Percentiles rank a stretch among this genome's conserved stretches.
These are phyloP conservation scores for Neodiprion pinetum DNA, from an alignment of 1,140 invertebrate species.

Conservation along the genomic window DNA sequence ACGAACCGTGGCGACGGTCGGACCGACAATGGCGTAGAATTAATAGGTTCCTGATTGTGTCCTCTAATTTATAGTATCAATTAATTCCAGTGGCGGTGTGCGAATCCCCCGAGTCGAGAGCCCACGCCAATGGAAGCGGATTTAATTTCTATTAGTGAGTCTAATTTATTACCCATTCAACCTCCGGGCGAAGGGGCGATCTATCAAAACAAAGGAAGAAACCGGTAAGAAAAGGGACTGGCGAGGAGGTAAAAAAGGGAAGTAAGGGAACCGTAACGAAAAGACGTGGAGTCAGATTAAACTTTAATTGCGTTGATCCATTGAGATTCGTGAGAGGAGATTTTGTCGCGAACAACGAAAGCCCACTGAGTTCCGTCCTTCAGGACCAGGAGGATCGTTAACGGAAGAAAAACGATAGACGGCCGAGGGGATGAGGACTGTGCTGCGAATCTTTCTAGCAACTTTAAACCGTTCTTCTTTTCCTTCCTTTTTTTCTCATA, in stretches of 20 bases:
- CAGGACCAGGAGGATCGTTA: background rate
- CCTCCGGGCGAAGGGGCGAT: constrained; percentile 38
- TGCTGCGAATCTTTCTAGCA: background rate
- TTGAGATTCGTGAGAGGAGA: constrained; percentile 18
- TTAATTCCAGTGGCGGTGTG: constrained; percentile 52
- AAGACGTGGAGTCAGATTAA: constrained; percentile 34
- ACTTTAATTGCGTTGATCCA: constrained; percentile 45
- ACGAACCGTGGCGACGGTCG: background rate
- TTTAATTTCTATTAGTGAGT: constrained; percentile 57
- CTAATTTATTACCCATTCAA: constrained; percentile 52
- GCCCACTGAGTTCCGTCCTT: background rate
- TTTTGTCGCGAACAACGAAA: background rate
- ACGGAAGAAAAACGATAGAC: background rate
- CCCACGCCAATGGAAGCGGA: constrained; percentile 37
- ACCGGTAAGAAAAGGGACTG: constrained; percentile 31
- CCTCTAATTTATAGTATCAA: constrained; percentile 61
- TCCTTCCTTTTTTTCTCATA: background rate
- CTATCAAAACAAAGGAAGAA: constrained; percentile 46
- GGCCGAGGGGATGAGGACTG: background rate
- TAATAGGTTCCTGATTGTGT: constrained; percentile 55
- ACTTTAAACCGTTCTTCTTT: background rate
- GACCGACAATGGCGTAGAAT: constrained; percentile 32
- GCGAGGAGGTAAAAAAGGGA: constrained; percentile 8
- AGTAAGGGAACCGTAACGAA: background rate
- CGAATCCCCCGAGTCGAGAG: constrained; percentile 35